phyloP scores from a whole-genome alignment of 1,140 invertebrate species.

The Acyrthosiphon pisum region DNA sequence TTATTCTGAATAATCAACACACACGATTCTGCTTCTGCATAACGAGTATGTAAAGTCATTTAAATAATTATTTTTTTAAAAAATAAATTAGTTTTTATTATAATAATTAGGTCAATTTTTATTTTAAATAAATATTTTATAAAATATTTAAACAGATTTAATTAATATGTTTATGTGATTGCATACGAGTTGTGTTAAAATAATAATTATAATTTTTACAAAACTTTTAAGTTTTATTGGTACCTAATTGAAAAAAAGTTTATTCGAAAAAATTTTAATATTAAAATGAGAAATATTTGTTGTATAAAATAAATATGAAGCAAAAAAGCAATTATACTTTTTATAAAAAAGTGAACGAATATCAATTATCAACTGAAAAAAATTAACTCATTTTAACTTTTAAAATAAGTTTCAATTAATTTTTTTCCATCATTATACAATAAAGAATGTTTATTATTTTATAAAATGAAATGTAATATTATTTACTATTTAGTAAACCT shows the following conservation, averaged over 20 bases:
- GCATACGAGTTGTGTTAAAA: background rate
- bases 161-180: too few relatives aligned
- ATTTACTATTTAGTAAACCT: too few relatives aligned
- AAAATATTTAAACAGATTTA: background rate
- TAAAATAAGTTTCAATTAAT: background rate
- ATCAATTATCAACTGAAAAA: background rate
- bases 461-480: background rate
- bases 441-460: background rate
- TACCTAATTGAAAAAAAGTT: background rate
- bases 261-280: background rate
- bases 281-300: background rate
- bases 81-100: too few relatives aligned
- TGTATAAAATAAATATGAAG: background rate
- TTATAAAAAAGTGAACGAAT: background rate
- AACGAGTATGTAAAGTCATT: too few relatives aligned
- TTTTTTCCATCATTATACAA: background rate
- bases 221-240: background rate
- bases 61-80: too few relatives aligned
- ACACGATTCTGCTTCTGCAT: too few relatives aligned
- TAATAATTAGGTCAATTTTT: background rate
- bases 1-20: too few relatives aligned
- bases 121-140: background rate
- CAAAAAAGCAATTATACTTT: background rate
- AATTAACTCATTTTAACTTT: background rate
- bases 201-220: background rate